Percentiles rank a stretch among this genome's conserved stretches.
These are phyloP conservation scores for Poeciliopsis turrubarensis DNA, from an alignment of 2,113 vertebrate species.

Conservation along the genomic window DNA sequence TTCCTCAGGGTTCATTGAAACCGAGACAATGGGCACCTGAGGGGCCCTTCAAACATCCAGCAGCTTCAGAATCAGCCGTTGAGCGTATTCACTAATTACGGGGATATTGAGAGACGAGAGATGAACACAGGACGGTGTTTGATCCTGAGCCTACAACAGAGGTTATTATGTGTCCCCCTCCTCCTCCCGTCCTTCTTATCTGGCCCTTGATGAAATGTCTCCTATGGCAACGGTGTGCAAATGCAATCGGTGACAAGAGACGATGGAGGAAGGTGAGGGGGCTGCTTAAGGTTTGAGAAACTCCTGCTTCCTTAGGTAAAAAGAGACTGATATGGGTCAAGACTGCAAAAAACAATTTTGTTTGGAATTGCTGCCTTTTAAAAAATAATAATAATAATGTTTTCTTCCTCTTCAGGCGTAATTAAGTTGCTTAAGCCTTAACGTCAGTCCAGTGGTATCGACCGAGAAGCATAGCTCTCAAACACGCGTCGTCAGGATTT, in stretches of 20 bases:
- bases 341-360: not conserved
- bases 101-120: conserved; percentile 54
- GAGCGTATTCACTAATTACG: conserved; percentile 57
- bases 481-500: not conserved
- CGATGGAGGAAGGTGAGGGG: not conserved
- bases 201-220: conserved; percentile 69
- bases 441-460: not conserved
- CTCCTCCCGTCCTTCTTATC: conserved; percentile 64
- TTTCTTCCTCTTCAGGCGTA: not conserved
- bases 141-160: conserved; percentile 58
- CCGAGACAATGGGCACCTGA: conserved; percentile 4
- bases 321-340: conserved; percentile 1
- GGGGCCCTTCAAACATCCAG: conserved; percentile 37
- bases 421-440: not conserved
- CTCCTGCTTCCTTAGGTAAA: not conserved
- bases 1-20: not conserved
- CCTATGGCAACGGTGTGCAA: conserved; percentile 68
- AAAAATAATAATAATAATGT: not conserved
- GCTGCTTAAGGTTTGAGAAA: conserved; percentile 21
- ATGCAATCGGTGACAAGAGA: conserved; percentile 32
- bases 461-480: not conserved
- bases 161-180: conserved; percentile 58
- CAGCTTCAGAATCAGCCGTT: conserved; percentile 19
- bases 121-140: conserved; percentile 55
- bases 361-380: not conserved